Evolutionary conservation across 2,888 invertebrate species (phyloP), one percentile per base, ranked within the genome.

Genomic region (Elmis aenea): DNA sequence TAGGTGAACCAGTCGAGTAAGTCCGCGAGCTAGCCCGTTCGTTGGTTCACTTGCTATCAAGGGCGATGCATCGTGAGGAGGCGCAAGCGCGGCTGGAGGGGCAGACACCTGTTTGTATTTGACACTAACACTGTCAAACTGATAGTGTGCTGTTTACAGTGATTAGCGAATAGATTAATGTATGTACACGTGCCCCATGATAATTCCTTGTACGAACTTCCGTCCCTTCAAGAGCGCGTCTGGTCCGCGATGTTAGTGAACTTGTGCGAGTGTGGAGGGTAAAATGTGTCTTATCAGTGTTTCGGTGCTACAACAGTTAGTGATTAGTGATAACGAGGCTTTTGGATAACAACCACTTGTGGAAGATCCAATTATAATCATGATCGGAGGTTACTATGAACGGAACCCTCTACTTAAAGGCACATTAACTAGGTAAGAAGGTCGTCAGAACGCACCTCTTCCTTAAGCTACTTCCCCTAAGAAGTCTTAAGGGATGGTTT

Each of bases 341-440:
- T 49, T 46, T 47, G 43, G 46, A 44, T 49, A 43, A 50, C 45
- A 37, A 33, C n/a, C n/a, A n/a, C n/a, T n/a, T n/a, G n/a, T n/a
- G n/a, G n/a, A n/a, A n/a, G n/a, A n/a, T 26, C 28, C 15, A 35
- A 35, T 37, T 13, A 26, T 14, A 35, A 63, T 48, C 52, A 68
- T 68, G 68, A 61, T 67, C 62, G 71, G 72, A 46, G 71, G 72
- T 56, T 75, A 74, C 61, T 73, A 74, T 64, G 73, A 73, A 53
- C 70, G 72, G 54, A 76, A 75, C 66, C 75, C 75, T 52, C 64
- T 76, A 52, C 70, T 76, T 58, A 76, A 76, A 67, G 75, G 75
- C 60, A 75, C 72, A 44, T 65, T 74, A 57, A 71, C 74, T 57
- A 75, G 75, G 76, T 75, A 59, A 64, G 65, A 28, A 20, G 26